Base-by-base conservation (phyloP, 1,140 invertebrate genomes). In the Zaprionus nigranus region DNA sequence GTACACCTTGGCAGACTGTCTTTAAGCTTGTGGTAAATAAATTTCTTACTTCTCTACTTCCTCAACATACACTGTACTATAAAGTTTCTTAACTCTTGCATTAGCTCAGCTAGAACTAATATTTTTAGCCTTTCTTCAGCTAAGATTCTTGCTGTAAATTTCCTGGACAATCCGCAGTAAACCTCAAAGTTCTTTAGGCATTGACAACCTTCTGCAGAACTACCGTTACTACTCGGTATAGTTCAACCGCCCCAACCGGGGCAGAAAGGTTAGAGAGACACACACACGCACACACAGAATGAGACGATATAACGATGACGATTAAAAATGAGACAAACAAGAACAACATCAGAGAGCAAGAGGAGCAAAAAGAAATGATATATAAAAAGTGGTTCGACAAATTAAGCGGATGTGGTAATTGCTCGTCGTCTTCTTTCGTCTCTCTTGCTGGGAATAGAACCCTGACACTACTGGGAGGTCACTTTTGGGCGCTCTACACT, bases 361-460 rank as follows among this genome's bases (percentile, higher is more conserved):
- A 49, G 46, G 15, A 24, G 62, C 17, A 38, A 65, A 36, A 51
- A 51, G 20, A 20, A 51, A 51, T 51, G 46, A 51, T 51, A 51
- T 51, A 65, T 30, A 62, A 75, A 69, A 78, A 61, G 58, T 80
- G 62, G 71, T 78, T 85, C 72, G 75, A 74, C 82, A 85, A 87
- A 81, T 73, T 40, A 86, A 82, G 81, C 84, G 84, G 84, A 88
- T 88, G 84, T 86, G 62, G 77, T 78, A 87, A 87, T 83, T 87
- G 84, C 60, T 74, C 74, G 66, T 20, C 60, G 60, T 76, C 72
- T 66, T 78, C 51, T 75, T 59, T 22, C 57, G 20, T 11, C 36
- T 22, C 24, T 49, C 24, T 49, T 15, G 62, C 51, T 22, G 28
- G 64, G 28, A 58, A 58, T 49, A 61, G 57, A 64, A 58, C 46